Conservation (phyloP, 2,113 vertebrate species). For the Atractosteus spatula region DNA sequence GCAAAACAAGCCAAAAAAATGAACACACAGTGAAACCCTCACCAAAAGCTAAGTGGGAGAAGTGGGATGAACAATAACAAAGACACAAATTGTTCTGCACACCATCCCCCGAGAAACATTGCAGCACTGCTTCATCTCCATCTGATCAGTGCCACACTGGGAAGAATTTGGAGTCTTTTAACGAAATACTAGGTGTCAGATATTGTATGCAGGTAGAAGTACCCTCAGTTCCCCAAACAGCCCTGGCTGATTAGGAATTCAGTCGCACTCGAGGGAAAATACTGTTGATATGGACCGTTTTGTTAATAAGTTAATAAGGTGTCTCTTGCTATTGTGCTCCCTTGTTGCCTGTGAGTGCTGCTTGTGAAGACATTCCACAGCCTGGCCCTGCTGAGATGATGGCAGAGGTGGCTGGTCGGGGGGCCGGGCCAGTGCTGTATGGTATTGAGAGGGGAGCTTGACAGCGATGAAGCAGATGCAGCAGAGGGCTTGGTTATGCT, state of each 20-base stretch:
- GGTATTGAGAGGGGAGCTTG: background rate
- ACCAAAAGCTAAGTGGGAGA: no score
- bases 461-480: background rate
- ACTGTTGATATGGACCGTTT: background rate
- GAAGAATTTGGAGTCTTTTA: no score
- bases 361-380: slow-evolving; percentile 8
- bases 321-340: background rate
- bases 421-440: background rate
- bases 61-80: no score
- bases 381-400: background rate
- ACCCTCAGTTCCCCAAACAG: background rate
- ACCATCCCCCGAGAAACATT: no score
- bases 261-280: background rate
- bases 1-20: no score
- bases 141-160: no score
- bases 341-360: background rate
- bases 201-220: no score
- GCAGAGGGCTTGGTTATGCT: background rate
- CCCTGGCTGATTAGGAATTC: background rate
- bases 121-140: no score
- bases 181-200: no score
- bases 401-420: background rate
- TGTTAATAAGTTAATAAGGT: background rate
- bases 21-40: no score
- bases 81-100: no score